Conservation (phyloP, 2,113 vertebrate genomes). For the Albula goreensis region DNA sequence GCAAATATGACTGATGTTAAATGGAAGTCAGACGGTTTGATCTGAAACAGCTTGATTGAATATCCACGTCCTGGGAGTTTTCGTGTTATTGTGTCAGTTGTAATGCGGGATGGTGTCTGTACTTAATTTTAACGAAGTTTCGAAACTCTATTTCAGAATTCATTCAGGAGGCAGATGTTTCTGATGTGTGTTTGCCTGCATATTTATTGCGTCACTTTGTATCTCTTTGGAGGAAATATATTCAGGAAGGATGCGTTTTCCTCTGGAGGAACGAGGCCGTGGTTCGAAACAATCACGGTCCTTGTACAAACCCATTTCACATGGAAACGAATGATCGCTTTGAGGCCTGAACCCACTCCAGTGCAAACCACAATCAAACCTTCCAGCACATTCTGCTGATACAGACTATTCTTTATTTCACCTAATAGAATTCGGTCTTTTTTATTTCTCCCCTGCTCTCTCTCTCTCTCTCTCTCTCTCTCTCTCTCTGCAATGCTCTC, state of each 20-base stretch:
- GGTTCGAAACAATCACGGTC: neutral
- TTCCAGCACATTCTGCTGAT: constrained; percentile 10
- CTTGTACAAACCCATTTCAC: constrained; percentile 5
- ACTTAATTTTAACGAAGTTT: neutral
- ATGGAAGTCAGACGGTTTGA: neutral
- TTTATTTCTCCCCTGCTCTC: neutral
- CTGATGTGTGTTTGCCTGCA: neutral
- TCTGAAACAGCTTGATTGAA: neutral
- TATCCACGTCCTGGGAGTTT: neutral
- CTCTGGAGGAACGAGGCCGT: neutral
- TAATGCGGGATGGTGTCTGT: neutral
- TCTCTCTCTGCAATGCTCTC: constrained; percentile 38
- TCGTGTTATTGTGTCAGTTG: neutral
- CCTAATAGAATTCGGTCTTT: constrained; percentile 26
- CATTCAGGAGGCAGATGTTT: neutral
- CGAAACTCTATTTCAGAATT: neutral
- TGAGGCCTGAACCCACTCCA: constrained; percentile 2
- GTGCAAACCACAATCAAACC: neutral
- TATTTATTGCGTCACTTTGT: neutral
- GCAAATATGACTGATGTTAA: neutral
- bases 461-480: constrained; percentile 34
- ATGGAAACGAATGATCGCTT: neutral
- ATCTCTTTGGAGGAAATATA: neutral
- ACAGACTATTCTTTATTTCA: constrained; percentile 30
- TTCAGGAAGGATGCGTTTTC: neutral